Evolutionary conservation across 2,888 invertebrate species (phyloP), one percentile per base, ranked within the genome.

Genomic region (Apodemia hepburni): DNA sequence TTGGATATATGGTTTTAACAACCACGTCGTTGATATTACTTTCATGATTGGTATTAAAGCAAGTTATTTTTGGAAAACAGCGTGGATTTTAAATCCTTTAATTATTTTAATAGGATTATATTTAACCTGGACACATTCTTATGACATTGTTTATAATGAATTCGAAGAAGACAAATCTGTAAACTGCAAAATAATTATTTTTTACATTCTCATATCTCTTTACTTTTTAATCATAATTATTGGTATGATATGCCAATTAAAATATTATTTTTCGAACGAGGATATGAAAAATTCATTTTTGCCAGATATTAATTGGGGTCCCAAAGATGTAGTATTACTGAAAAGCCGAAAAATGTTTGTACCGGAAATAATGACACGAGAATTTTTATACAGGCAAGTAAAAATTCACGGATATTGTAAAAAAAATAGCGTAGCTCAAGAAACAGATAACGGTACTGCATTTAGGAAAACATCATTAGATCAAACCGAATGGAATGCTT

Each of bases 321-420:
- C 92, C 0, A 72, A 54, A 47, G 85, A 92, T 66, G 71, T 68
- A 11, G 71, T 83, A 66, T 75, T 92, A 61, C 80, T 70, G 61
- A 84, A 83, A 68, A 92, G 92, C 69, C 80, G 92, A 68, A 82
- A 80, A 69, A 87, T 92, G 87, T 92, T 92, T 73, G 80, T 86
- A 0, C 88, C 92, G 0, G 86, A 91, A 76, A 85, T 90, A 69
- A 92, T 92, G 92, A 92, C 91, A 0, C 80, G 88, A 64, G 92
- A 92, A 68, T 92, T 92, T 77, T 69, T 92, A 57, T 92, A 92
- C 65, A 75, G 91, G 61, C 92, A 91, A 80, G 82, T 88, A 1
- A 81, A 84, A 66, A 85, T 89, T 64, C 79, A 80, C 47, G 86
- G 86, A 0, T 86, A 84, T 69, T 73, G 70, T 38, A 78, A 74